phyloP scores from a whole-genome alignment of 2,113 vertebrate genomes.

The Cygnus atratus region DNA sequence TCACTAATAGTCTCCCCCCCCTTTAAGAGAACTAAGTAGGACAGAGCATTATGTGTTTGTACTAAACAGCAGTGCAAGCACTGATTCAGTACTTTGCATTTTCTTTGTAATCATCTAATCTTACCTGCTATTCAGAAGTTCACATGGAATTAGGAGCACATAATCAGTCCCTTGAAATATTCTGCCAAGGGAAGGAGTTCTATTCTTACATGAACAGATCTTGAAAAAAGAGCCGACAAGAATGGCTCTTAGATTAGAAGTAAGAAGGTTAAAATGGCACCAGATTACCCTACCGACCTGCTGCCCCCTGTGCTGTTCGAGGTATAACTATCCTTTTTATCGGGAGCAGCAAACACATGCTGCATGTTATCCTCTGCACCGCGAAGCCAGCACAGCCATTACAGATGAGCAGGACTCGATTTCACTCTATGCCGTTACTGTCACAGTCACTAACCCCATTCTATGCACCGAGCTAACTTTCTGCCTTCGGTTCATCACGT shows the following conservation, averaged over 20 bases:
- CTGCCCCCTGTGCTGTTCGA: neutral
- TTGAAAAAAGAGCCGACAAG: neutral
- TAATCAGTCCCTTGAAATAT: neutral
- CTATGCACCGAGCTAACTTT: neutral
- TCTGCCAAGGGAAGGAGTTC: conserved; percentile 4
- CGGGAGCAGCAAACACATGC: neutral
- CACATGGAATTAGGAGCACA: neutral
- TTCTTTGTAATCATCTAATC: conserved; percentile 36
- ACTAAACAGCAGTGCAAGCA: neutral
- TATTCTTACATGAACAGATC: neutral
- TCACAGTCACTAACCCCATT: neutral
- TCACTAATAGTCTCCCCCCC: conserved; percentile 25
- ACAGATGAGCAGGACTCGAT: neutral
- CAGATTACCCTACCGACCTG: neutral
- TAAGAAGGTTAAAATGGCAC: neutral
- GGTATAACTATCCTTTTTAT: neutral
- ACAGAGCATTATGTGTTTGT: conserved; percentile 11
- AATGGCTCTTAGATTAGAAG: neutral
- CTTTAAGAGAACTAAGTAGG: conserved; percentile 1
- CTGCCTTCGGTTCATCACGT: neutral
- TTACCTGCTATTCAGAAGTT: conserved; percentile 54
- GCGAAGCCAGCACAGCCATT: neutral
- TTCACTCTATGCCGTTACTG: neutral
- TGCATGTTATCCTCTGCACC: neutral
- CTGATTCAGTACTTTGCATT: conserved; percentile 1